Base-by-base conservation (phyloP, 2,113 vertebrate species). In the Myiozetetes cayanensis region DNA sequence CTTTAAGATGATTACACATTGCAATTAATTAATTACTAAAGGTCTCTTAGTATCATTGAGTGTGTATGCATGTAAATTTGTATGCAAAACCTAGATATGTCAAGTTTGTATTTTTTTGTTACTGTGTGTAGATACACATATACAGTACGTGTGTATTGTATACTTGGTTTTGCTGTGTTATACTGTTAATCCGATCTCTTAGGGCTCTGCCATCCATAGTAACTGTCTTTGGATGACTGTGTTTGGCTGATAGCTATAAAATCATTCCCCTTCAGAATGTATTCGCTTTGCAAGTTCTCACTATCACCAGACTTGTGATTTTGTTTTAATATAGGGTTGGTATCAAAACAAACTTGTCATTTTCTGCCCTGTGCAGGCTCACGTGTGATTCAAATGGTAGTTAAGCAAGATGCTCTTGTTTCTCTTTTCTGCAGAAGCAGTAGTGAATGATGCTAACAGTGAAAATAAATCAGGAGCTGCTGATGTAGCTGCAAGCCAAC, bases 401-500 rank as follows among this genome's bases (percentile, higher is more conserved):
- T 71, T 85, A 76, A 94, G 9, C 27, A 59, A 52, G 19, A 37
- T 37, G 22, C 24, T 52, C 90, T 59, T 49, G 50, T 92, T 89
- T 89, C 80, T 85, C 16, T 95, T 78, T 90, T 79, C 92, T 97
- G 28, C 97, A 99, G 99, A 99, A 97, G 98, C 99, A 3, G 99
- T 99, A 31, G 98, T 99, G 96, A 99, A 99, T 76, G 99, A 99
- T 89, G 97, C 99, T 43, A 99, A 98, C 58, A 98, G 98, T 46
- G 99, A 99, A 96, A 99, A 99, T 95, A 99, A 99, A 89, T 98
- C 98, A 0, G 99, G 99, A n/a, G 98, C 98, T 31, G 98, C 99
- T 4, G 99, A 99, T 66, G 98, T 99, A 15, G 99, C 99, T 33
- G 99, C 99, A 83, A 99, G 99, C 96, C 99, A 99, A 96, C 99